Evolutionary conservation across 2,888 invertebrate genomes (phyloP).

Genomic region (Acleris holmiana): DNA sequence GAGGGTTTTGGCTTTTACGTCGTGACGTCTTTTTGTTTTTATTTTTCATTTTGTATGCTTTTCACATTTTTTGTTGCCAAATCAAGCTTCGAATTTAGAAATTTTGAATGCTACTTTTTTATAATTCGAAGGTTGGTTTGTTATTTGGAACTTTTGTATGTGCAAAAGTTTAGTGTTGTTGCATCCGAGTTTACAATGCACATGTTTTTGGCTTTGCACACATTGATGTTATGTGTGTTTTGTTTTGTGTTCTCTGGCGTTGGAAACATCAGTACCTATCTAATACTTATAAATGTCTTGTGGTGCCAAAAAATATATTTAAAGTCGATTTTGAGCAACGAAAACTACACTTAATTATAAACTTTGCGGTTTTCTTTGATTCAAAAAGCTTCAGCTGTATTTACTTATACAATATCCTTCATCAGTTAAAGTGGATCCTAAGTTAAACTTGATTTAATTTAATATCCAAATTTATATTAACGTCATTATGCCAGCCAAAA

Average conservation of each 20-base stretch:
- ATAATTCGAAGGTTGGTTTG: neutral
- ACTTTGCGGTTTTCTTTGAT: too few relatives aligned
- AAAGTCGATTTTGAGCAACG: too few relatives aligned
- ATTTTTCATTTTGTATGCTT: conserved; percentile 44
- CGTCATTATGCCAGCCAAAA: too few relatives aligned
- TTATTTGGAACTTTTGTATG: neutral
- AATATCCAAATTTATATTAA: too few relatives aligned
- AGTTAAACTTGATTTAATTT: too few relatives aligned
- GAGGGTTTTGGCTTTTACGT: conserved; percentile 75
- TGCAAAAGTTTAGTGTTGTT: conserved; percentile 38
- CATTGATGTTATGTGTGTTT: conserved; percentile 60
- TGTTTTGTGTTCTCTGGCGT: conserved; percentile 51
- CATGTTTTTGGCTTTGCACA: conserved; percentile 67
- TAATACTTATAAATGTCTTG: neutral
- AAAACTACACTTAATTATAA: too few relatives aligned
- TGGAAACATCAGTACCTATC: conserved; percentile 40
- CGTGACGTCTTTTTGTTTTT: conserved; percentile 74
- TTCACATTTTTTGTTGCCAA: conserved; percentile 26
- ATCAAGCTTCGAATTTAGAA: conserved; percentile 19
- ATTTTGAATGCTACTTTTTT: conserved; percentile 4
- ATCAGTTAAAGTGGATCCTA: too few relatives aligned
- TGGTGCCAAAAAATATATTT: too few relatives aligned
- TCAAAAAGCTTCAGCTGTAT: too few relatives aligned
- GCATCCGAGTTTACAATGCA: conserved; percentile 47
- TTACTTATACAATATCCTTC: too few relatives aligned